These are phyloP conservation scores for Pygoscelis adeliae DNA, from an alignment of 2,113 vertebrate species.

Conservation along the genomic window DNA sequence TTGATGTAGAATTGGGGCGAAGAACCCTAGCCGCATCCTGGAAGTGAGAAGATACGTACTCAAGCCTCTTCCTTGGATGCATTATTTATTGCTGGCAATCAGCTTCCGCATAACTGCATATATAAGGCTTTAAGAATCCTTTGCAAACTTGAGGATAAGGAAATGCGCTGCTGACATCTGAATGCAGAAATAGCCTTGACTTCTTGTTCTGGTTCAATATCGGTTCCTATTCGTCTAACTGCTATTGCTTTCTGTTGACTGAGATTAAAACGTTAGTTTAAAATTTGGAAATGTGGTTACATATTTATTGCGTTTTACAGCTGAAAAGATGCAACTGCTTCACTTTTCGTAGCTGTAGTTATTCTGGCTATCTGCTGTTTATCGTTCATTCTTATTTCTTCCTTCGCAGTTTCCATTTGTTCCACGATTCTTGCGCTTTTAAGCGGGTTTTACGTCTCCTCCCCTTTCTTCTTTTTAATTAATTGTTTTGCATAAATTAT, in stretches of 20 bases:
- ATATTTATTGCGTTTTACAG: background rate
- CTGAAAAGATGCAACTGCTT: background rate
- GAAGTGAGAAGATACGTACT: conserved; percentile 47
- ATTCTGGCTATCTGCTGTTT: background rate
- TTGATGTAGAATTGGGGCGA: conserved; percentile 64
- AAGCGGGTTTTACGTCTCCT: background rate
- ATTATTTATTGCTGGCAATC: conserved; percentile 52
- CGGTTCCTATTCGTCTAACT: background rate
- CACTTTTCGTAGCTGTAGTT: background rate
- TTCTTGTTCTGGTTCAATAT: background rate
- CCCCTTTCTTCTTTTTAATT: background rate
- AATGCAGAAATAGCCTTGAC: conserved; percentile 19
- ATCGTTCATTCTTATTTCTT: background rate
- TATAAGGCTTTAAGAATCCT: conserved; percentile 30
- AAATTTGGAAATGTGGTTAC: background rate
- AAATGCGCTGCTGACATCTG: background rate
- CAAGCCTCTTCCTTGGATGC: conserved; percentile 19
- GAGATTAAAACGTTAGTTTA: background rate
- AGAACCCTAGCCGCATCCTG: conserved; percentile 57
- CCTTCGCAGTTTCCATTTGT: background rate
- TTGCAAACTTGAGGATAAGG: conserved; percentile 54
- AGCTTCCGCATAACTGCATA: conserved; percentile 20
- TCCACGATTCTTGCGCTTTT: background rate
- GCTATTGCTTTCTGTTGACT: background rate
- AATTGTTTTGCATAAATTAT: background rate